Base-by-base conservation (phyloP, 2,113 vertebrate species). In the Thryonomys swinderianus region DNA sequence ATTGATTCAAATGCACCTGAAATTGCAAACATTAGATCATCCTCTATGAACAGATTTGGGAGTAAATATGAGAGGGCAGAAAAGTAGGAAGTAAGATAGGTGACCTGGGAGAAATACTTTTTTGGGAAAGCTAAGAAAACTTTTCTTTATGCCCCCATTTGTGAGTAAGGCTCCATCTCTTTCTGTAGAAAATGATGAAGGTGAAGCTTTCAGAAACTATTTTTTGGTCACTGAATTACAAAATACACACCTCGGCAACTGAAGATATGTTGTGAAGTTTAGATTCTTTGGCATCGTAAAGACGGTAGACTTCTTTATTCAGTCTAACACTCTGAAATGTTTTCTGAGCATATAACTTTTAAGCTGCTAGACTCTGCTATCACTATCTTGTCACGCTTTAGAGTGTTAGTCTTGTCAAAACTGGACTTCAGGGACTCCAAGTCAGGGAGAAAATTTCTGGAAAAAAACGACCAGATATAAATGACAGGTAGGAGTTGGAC, bases 291-390 rank as follows among this genome's bases (percentile, higher is more conserved):
- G 96, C 97, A 97, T 95, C 59, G 32, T 53, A 86, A 85, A 96
- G 96, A 97, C 1, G 95, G 94, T 89, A 98, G 96, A 96, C 96
- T 85, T 95, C 94, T 97, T 94, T 91, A 96, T 88, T 96, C 96
- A 89, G 95, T 97, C 97, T 97, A 95, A 97, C 96, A 97, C 93
- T 85, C 95, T 81, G 88, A 97, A 97, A 86, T 95, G 95, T 95
- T 98, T 97, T 94, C 93, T 12, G 30, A 97, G 96, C 40, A 64
- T 23, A 30, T 88, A 96, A 97, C 97, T 96, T 97, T 95, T 95
- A 96, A 94, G 95, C 93, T 89, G 96, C 96, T 96, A 96, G 94
- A 97, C 97, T 97, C 67, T 88, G 48, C 88, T 90, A 59, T 97
- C 94, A 91, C 94, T 88, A 55, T 69, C 94, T 95, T 87, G 67